A percentile compares a stretch with the other conserved stretches of the same genome.
Conservation (phyloP, 2,888 invertebrate species). For the Philhelius pedissequus region DNA sequence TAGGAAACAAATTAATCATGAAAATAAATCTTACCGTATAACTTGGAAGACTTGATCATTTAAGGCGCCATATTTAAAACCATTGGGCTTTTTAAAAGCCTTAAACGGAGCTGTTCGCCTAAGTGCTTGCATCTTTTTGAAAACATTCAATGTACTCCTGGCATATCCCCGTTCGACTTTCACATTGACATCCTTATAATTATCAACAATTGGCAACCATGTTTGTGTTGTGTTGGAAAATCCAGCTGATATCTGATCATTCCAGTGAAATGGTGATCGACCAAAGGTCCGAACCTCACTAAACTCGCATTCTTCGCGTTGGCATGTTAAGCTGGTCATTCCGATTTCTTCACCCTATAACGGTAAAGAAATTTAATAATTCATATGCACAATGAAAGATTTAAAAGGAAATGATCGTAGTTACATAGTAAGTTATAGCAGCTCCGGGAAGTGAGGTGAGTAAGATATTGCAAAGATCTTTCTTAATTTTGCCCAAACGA, state of each 20-base stretch:
- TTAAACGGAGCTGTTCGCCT: constrained; percentile 78
- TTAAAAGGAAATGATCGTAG: background rate
- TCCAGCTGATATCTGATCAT: constrained; percentile 79
- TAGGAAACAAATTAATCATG: background rate
- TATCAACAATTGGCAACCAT: constrained; percentile 85
- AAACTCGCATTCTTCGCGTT: constrained; percentile 59
- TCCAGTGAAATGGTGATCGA: constrained; percentile 84
- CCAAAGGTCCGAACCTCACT: constrained; percentile 80
- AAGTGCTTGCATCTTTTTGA: constrained; percentile 80
- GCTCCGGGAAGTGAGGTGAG: constrained; percentile 87
- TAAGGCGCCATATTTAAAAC: constrained; percentile 74
- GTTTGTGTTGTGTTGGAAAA: constrained; percentile 82
- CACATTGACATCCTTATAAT: constrained; percentile 82
- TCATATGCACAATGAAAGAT: background rate
- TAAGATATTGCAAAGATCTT: constrained; percentile 85
- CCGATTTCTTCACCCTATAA: constrained; percentile 85
- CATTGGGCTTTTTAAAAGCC: constrained; percentile 71
- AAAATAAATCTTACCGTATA: constrained; percentile 70
- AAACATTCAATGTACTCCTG: constrained; percentile 82
- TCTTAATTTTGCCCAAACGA: constrained; percentile 82
- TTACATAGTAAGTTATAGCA: constrained; percentile 86
- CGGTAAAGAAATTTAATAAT: background rate
- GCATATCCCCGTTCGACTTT: constrained; percentile 79
- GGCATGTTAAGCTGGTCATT: constrained; percentile 80
- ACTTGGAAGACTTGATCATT: constrained; percentile 75